Conservation (phyloP, 2,888 invertebrate species). For the Apamea monoglypha region DNA sequence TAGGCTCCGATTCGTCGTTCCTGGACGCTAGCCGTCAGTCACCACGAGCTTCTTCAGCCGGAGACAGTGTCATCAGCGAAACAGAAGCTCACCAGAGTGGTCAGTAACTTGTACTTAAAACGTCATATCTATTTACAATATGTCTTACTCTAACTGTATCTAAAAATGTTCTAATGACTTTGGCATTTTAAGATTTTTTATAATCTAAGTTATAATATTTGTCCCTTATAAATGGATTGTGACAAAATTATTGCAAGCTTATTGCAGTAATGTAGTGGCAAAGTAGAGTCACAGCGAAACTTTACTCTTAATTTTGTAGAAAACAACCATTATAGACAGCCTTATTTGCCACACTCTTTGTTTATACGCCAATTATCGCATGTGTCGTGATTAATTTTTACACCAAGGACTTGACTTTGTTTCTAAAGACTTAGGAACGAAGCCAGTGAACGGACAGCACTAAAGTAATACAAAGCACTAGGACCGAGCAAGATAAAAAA, state of each 20-base stretch:
- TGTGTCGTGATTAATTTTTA: constrained; percentile 76
- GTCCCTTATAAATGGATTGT: constrained; percentile 56
- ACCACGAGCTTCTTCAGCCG: constrained; percentile 87
- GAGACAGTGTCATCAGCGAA: constrained; percentile 87
- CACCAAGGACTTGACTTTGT: constrained; percentile 57
- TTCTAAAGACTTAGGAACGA: constrained; percentile 50
- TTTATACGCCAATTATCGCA: constrained; percentile 84
- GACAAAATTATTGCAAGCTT: constrained; percentile 78
- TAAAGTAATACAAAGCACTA: constrained; percentile 56
- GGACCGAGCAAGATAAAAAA: constrained; percentile 44
- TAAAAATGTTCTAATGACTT: constrained; percentile 35
- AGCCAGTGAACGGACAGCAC: constrained; percentile 59
- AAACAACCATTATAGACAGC: constrained; percentile 76
- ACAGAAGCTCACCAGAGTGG: constrained; percentile 89
- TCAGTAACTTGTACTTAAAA: constrained; percentile 75
- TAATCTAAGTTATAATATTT: constrained; percentile 22
- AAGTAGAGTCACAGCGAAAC: constrained; percentile 90
- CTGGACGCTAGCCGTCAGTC: constrained; percentile 87
- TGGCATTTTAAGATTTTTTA: constrained; percentile 46
- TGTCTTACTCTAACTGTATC: constrained; percentile 14
- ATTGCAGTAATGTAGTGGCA: constrained; percentile 87
- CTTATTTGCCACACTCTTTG: constrained; percentile 87
- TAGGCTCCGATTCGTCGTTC: constrained; percentile 88
- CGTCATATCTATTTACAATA: constrained; percentile 6
- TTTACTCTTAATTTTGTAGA: constrained; percentile 87